A percentile compares a stretch with the other conserved stretches of the same genome.
Evolutionary conservation across 2,113 vertebrate genomes (phyloP).

Genomic region (Brachyhypopomus gauderio): DNA sequence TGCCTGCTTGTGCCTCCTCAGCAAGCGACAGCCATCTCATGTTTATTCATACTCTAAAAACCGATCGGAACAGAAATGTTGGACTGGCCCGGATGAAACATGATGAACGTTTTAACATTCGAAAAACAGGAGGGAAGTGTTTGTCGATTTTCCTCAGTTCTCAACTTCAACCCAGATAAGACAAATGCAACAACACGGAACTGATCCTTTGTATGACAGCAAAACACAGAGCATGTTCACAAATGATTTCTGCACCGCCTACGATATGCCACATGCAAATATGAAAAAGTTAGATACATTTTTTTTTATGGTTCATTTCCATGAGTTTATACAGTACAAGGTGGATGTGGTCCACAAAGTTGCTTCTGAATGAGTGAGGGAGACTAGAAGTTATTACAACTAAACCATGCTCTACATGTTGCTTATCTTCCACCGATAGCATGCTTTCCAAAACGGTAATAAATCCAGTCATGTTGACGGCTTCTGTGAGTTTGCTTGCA

Average conservation of each 20-base stretch:
- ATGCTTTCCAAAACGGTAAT: conserved; percentile 71
- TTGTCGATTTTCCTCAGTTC: conserved; percentile 35
- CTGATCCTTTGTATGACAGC: conserved; percentile 50
- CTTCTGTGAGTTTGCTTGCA: conserved; percentile 69
- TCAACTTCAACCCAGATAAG: conserved; percentile 33
- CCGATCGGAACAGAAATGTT: conserved; percentile 15
- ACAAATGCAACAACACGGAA: conserved; percentile 43
- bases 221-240: conserved; percentile 37
- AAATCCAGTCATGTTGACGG: conserved; percentile 72
- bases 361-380: conserved; percentile 55
- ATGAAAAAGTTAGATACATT: conserved; percentile 57
- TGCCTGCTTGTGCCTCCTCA: background rate
- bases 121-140: background rate
- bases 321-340: conserved; percentile 57
- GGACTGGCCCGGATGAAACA: background rate
- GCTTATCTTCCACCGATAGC: conserved; percentile 73
- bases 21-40: background rate
- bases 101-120: background rate
- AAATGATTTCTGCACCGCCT: conserved; percentile 44
- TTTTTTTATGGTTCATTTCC: conserved; percentile 58
- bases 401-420: conserved; percentile 68
- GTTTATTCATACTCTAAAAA: conserved; percentile 1
- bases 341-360: conserved; percentile 57
- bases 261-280: conserved; percentile 44
- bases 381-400: conserved; percentile 63